A percentile compares a stretch with the other conserved stretches of the same genome.
Evolutionary conservation across 2,797 vertebrate genomes (phyloP).

Genomic region (Micropoecilia bifurca): DNA sequence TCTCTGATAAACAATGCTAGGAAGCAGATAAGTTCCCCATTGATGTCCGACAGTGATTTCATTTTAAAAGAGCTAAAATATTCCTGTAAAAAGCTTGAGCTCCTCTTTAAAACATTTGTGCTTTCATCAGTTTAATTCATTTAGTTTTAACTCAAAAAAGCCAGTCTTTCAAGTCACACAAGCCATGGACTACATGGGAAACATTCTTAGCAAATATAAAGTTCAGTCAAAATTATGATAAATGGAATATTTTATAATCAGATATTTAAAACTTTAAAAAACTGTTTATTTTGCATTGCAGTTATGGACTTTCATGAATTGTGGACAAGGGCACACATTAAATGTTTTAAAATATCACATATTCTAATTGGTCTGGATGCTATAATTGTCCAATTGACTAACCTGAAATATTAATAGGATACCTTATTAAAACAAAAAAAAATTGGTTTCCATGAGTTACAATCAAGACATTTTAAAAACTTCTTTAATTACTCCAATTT

Average conservation of each 20-base stretch:
- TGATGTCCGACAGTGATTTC: conserved; percentile 60
- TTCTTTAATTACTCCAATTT: neutral
- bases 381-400: neutral
- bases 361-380: neutral
- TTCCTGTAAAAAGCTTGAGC: conserved; percentile 9
- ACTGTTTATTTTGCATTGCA: neutral
- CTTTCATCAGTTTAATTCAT: neutral
- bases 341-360: neutral
- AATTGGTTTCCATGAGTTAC: neutral
- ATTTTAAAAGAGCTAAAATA: conserved; percentile 41
- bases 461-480: neutral
- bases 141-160: neutral
- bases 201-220: neutral
- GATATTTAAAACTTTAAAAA: neutral
- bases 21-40: conserved; percentile 64
- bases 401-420: neutral
- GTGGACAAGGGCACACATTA: neutral
- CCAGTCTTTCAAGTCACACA: neutral
- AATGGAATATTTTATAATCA: neutral
- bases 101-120: neutral
- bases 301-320: neutral
- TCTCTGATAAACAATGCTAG: conserved; percentile 62
- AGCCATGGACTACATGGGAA: neutral
- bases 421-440: neutral
- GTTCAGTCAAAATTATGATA: neutral